A percentile compares a stretch with the other conserved stretches of the same genome.
Conservation (phyloP, 2,888 invertebrate species). For the Drosophila acutilabella region DNA sequence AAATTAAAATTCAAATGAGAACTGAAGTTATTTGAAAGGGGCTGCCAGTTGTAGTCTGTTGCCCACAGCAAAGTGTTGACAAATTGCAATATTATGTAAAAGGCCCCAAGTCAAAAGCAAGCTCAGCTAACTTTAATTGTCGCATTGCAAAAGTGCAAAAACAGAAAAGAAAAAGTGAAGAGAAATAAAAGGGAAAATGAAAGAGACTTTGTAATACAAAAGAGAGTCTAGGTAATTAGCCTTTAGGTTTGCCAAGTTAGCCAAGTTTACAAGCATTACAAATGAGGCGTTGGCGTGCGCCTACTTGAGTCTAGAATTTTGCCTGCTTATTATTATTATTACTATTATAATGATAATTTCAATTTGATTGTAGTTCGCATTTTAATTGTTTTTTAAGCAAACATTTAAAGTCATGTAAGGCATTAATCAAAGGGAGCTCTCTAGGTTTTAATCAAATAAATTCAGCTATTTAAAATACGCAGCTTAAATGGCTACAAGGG, state of each 20-base stretch:
- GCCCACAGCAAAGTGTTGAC: conserved; percentile 49
- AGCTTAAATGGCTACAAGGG: too few relatives aligned
- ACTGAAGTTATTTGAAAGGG: conserved; percentile 51
- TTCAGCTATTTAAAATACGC: not conserved
- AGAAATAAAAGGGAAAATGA: conserved; percentile 8
- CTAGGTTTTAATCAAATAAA: not conserved
- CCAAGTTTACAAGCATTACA: conserved; percentile 66
- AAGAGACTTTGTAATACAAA: conserved; percentile 12
- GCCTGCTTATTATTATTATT: conserved; percentile 38
- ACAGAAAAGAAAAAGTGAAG: conserved; percentile 19
- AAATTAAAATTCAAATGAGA: conserved; percentile 49
- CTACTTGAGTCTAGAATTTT: conserved; percentile 19
- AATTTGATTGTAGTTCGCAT: conserved; percentile 38
- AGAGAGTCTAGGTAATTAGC: conserved; percentile 46
- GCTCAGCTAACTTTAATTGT: conserved; percentile 63
- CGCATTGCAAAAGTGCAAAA: conserved; percentile 35
- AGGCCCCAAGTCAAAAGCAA: conserved; percentile 15
- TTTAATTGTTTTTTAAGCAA: conserved; percentile 75
- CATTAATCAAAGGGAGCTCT: conserved; percentile 47
- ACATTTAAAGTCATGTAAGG: conserved; percentile 54
- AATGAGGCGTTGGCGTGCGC: conserved; percentile 80
- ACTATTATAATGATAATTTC: conserved; percentile 54
- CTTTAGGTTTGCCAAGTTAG: conserved; percentile 19
- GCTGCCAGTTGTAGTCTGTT: conserved; percentile 33
- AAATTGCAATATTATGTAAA: conserved; percentile 74